Evolutionary conservation across 2,888 invertebrate species (phyloP).

Genomic region (Macrophya alboannulata): DNA sequence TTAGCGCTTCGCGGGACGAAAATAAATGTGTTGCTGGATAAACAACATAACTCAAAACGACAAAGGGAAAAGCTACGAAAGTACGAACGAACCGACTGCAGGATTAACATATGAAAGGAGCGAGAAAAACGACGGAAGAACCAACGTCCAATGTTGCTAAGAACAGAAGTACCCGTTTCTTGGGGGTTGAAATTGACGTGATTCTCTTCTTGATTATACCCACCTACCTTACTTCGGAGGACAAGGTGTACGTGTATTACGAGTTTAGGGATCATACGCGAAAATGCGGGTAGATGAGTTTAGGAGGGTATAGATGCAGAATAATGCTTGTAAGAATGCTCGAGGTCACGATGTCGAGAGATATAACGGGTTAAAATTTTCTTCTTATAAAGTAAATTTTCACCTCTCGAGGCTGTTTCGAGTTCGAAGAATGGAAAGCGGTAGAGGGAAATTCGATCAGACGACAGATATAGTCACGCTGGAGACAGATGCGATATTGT

Average conservation of each 20-base stretch:
- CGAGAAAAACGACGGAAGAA: conserved; percentile 53
- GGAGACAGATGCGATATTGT: conserved; percentile 73
- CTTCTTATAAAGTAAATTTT: conserved; percentile 39
- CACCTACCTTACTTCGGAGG: neutral
- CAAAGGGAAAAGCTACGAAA: conserved; percentile 53
- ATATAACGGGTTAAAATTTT: conserved; percentile 51
- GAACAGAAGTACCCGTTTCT: neutral
- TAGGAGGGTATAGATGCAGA: neutral
- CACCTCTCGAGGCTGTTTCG: conserved; percentile 40
- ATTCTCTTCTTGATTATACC: neutral
- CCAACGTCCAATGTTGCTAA: conserved; percentile 16
- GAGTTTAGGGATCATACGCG: neutral
- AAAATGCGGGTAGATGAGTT: neutral
- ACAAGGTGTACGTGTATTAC: neutral
- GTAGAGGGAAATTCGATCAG: conserved; percentile 68
- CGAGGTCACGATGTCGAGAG: conserved; percentile 20
- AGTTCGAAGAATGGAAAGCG: conserved; percentile 58
- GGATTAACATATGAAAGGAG: conserved; percentile 57
- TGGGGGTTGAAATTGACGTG: neutral
- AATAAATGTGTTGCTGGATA: conserved; percentile 54
- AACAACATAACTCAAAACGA: conserved; percentile 55
- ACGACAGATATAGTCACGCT: conserved; percentile 56
- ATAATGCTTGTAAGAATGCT: neutral
- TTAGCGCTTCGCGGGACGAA: conserved; percentile 45
- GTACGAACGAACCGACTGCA: conserved; percentile 42